These are phyloP conservation scores for Sylvilagus floridanus DNA, from an alignment of 2,797 vertebrate species.

Conservation along the genomic window DNA sequence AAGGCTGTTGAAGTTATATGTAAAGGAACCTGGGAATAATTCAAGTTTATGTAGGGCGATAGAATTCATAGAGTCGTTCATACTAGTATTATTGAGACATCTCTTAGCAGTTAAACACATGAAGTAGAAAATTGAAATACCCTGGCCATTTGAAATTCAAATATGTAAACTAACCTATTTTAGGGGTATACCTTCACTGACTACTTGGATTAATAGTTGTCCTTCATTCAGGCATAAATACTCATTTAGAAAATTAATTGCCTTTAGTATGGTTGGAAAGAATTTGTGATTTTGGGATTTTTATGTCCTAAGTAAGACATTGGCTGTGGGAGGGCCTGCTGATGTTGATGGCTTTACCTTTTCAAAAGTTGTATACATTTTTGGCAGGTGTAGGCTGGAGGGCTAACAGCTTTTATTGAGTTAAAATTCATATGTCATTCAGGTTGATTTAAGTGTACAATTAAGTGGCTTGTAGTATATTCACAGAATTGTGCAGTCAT, in stretches of 20 bases:
- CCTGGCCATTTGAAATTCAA: constrained; percentile 12
- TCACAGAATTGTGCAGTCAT: not conserved
- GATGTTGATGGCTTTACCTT: not conserved
- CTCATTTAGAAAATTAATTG: not conserved
- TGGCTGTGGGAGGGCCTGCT: not conserved
- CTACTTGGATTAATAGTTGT: constrained; percentile 5
- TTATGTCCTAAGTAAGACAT: not conserved
- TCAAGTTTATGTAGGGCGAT: not conserved
- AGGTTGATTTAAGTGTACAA: not conserved
- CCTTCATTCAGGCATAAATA: not conserved
- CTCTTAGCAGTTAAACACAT: not conserved
- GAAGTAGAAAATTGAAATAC: not conserved
- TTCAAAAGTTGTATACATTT: not conserved
- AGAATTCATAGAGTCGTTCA: not conserved
- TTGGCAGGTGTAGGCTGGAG: not conserved
- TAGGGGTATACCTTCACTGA: not conserved
- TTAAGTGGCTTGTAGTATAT: constrained; percentile 14
- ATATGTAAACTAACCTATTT: not conserved
- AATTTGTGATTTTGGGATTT: constrained; percentile 38
- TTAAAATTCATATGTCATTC: not conserved
- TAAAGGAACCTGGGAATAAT: not conserved
- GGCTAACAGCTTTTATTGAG: constrained; percentile 8
- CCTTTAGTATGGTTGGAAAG: not conserved
- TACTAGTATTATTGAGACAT: not conserved
- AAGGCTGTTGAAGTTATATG: not conserved